Evolutionary conservation across 1,140 invertebrate species (phyloP).

Genomic region (Eurosta solidaginis): DNA sequence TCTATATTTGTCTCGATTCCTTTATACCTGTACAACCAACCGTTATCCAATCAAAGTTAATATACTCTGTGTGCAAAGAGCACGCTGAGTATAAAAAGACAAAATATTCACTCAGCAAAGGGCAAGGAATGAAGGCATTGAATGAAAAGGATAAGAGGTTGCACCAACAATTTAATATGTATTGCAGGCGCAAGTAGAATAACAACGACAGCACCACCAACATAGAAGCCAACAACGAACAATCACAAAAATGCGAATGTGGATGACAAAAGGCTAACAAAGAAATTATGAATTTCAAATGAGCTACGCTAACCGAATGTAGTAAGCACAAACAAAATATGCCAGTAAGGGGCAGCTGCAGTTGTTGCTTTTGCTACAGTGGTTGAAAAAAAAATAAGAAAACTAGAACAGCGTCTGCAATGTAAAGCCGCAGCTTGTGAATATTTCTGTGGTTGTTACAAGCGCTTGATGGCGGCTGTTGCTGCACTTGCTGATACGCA

Average conservation of each 20-base stretch:
- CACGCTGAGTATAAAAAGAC: too few relatives aligned
- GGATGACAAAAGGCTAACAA: constrained; percentile 26
- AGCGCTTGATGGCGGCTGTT: not conserved
- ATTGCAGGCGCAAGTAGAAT: too few relatives aligned
- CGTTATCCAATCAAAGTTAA: too few relatives aligned
- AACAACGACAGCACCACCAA: not conserved
- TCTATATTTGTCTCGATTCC: too few relatives aligned
- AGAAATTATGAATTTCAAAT: constrained; percentile 29
- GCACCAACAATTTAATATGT: not conserved
- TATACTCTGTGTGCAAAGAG: too few relatives aligned
- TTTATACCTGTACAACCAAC: too few relatives aligned
- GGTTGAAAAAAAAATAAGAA: too few relatives aligned
- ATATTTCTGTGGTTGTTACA: not conserved
- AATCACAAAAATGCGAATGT: constrained; percentile 5
- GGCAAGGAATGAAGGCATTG: not conserved
- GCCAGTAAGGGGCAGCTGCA: constrained; percentile 17
- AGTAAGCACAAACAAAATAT: constrained; percentile 4
- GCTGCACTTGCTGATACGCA: constrained; percentile 8
- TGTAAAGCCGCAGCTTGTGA: not conserved
- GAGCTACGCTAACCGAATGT: not conserved
- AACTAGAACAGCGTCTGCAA: not conserved
- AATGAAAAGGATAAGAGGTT: not conserved
- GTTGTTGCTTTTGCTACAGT: not conserved
- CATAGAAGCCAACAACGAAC: not conserved
- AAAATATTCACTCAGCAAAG: too few relatives aligned